Base-by-base conservation (phyloP, 2,888 invertebrate genomes). In the Mamestra brassicae region DNA sequence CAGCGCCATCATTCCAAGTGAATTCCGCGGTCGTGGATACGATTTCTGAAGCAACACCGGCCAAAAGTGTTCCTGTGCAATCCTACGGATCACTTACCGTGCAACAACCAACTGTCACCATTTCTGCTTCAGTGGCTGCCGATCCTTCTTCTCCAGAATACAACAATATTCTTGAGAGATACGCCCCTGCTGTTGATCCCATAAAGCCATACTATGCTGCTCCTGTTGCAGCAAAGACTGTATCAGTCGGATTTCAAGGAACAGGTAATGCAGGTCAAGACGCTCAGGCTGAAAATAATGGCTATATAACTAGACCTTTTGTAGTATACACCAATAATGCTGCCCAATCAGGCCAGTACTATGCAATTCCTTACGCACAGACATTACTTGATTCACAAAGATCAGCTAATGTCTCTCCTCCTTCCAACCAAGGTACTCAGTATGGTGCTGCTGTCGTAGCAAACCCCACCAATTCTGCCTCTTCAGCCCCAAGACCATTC, bases 1-100 rank as follows among this genome's bases (percentile, higher is more conserved):
- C 50, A 58, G 8, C 2, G 8, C 6, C 7, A 2, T 34, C 81
- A 2, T 72, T 61, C 61, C 71, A 79, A 66, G 15, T 70, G 34
- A 61, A 67, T 57, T 10, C 79, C 10, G 82, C 76, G 6, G 54
- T 81, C 5, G 75, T 81, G 58, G 11, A 81, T 36, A 71, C 52
- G 7, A 62, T 81, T 34, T 55, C 75, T 47, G 45, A 34, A 60
- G 1, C 17, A 17, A 10, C 8, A 3, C 13, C 34, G 2, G 7
- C 17, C 13, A 61, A 61, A 10, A 36, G 10, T 52, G 64, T 42
- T 34, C 26, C 58, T 47, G 52, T 15, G 26, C 58, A 78, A 13
- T 47, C 42, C 5, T 63, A 79, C 17, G 69, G 66, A 42, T 47
- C 69, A n/a, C 4, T 63, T 1, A 67, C 67, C 26, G n/a, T 10